Conservation (phyloP, 2,888 invertebrate genomes). For the Malacosoma neustria region DNA sequence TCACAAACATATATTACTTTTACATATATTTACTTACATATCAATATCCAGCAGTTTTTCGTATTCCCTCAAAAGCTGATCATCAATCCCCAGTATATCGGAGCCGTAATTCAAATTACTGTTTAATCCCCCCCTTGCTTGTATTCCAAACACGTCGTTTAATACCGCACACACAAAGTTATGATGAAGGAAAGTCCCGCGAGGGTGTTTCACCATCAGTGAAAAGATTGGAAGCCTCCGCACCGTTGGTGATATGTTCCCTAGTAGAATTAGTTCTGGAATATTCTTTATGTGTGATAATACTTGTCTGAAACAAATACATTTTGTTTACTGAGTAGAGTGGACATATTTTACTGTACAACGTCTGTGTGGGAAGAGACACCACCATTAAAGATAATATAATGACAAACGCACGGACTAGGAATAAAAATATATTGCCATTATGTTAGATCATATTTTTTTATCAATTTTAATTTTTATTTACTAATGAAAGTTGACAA, state of each 20-base stretch:
- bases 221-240: constrained; percentile 88
- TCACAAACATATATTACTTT: no score
- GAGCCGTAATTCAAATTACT: constrained; percentile 91
- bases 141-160: constrained; percentile 94
- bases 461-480: no score
- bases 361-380: no score
- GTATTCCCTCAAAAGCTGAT: constrained; percentile 82
- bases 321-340: no score
- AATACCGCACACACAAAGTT: constrained; percentile 90
- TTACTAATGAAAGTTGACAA: no score
- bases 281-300: constrained; percentile 85
- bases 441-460: no score
- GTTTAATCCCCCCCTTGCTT: constrained; percentile 85
- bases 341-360: no score
- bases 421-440: no score
- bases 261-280: constrained; percentile 86
- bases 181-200: constrained; percentile 90
- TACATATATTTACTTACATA: constrained; percentile 54
- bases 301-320: constrained; percentile 79
- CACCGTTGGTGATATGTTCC: constrained; percentile 78
- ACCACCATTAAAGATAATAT: no score
- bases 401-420: no score
- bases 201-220: constrained; percentile 86
- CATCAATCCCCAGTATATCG: constrained; percentile 88
- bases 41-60: constrained; percentile 76